phyloP scores from a whole-genome alignment of 2,113 vertebrate genomes.

The Gasterosteus nipponicus region DNA sequence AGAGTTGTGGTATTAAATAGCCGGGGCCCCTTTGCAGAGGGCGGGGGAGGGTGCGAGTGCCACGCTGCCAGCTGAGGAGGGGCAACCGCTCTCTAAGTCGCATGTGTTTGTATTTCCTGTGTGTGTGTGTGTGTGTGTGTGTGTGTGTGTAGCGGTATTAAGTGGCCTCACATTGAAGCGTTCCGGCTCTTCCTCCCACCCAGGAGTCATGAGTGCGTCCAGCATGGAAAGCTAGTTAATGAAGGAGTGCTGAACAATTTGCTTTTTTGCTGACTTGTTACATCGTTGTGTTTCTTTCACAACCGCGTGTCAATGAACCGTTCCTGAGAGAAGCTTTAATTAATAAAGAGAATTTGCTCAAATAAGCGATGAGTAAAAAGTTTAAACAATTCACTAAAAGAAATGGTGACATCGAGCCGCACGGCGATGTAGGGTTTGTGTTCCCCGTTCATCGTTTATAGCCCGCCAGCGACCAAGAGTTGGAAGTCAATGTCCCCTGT shows the following conservation, averaged over 20 bases:
- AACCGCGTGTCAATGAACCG: not conserved
- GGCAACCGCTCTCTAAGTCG: constrained; percentile 49
- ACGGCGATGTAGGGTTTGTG: not conserved
- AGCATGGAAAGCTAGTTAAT: constrained; percentile 37
- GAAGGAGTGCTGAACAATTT: constrained; percentile 30
- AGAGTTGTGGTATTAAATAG: constrained; percentile 29
- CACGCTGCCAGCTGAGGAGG: constrained; percentile 50
- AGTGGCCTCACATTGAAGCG: constrained; percentile 35
- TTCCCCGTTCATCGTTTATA: not conserved
- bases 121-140: constrained; percentile 18
- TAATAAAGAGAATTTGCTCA: not conserved
- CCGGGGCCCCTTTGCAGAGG: constrained; percentile 15
- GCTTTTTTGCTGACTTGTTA: not conserved
- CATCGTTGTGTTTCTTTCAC: not conserved
- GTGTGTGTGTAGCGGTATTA: constrained; percentile 18
- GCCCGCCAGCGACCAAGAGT: too few species aligned
- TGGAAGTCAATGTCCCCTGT: not conserved
- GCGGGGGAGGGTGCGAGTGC: constrained; percentile 5
- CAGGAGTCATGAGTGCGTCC: constrained; percentile 29
- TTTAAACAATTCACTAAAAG: not conserved
- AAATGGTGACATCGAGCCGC: not conserved
- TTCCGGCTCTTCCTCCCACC: constrained; percentile 31
- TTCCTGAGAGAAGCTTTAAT: not conserved
- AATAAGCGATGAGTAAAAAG: not conserved
- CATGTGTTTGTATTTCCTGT: constrained; percentile 1